These are phyloP conservation scores for Busseola fusca DNA, from an alignment of 2,888 invertebrate genomes.

Conservation along the genomic window DNA sequence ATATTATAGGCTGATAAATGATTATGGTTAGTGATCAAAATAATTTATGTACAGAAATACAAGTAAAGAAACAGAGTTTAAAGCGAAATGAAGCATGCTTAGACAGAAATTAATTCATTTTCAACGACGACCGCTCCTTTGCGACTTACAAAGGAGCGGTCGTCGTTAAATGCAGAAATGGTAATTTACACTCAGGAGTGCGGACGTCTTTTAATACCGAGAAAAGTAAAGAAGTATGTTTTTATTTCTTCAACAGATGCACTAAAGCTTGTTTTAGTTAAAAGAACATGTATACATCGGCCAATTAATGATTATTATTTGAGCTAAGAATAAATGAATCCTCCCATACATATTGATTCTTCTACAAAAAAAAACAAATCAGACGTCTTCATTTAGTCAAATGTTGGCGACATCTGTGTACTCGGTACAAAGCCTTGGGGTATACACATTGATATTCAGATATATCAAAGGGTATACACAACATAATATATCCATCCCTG, in stretches of 20 bases:
- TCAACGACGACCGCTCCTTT: too few relatives aligned
- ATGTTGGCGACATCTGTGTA: slow-evolving; percentile 34
- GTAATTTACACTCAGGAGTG: neutral
- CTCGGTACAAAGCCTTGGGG: slow-evolving; percentile 33
- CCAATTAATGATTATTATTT: neutral
- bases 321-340: neutral
- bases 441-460: slow-evolving; percentile 21
- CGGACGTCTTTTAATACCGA: neutral
- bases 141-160: slow-evolving; percentile 1
- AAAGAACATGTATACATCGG: neutral
- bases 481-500: slow-evolving; percentile 40
- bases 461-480: too few relatives aligned
- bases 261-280: neutral
- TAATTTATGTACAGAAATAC: neutral
- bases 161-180: slow-evolving; percentile 3
- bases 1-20: too few relatives aligned
- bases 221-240: neutral
- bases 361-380: slow-evolving; percentile 22
- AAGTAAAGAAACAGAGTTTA: neutral
- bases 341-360: slow-evolving; percentile 1
- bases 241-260: neutral
- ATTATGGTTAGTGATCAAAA: neutral
- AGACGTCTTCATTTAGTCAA: slow-evolving; percentile 21
- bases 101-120: neutral
- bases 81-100: neutral